A percentile compares a stretch with the other conserved stretches of the same genome.
Conservation (phyloP, 2,797 vertebrate genomes). For the Kryptopterus vitreolus region DNA sequence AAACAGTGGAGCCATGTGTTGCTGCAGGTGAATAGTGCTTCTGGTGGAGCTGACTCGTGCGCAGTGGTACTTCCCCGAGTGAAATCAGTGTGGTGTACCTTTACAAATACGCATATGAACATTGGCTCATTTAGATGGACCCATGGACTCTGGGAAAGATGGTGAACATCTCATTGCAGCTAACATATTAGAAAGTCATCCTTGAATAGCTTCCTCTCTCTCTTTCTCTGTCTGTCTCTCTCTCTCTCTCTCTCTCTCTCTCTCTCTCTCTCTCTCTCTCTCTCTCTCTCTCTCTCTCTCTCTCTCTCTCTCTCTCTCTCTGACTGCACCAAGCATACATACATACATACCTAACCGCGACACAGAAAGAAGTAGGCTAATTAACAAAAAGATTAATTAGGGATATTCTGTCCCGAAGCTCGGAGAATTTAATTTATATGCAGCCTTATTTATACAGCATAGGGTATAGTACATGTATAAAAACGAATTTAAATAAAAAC, state of each 20-base stretch:
- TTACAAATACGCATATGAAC: neutral
- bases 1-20: neutral
- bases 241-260: constrained; percentile 7
- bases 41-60: neutral
- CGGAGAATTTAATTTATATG: neutral
- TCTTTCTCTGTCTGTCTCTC: neutral
- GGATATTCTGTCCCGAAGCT: constrained; percentile 1
- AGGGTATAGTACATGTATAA: neutral
- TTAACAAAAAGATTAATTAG: constrained; percentile 25
- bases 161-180: neutral
- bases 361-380: neutral
- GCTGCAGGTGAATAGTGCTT: neutral
- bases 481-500: too few relatives aligned
- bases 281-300: constrained; percentile 5
- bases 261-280: neutral
- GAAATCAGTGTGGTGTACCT: neutral
- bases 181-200: neutral
- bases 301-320: neutral
- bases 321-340: too few relatives aligned
- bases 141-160: neutral
- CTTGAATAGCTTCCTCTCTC: neutral
- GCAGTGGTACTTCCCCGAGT: neutral
- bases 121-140: neutral
- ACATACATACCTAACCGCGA: neutral
- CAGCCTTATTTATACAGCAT: neutral